Conservation (phyloP, 2,888 invertebrate genomes). For the Neelides folsomi region DNA sequence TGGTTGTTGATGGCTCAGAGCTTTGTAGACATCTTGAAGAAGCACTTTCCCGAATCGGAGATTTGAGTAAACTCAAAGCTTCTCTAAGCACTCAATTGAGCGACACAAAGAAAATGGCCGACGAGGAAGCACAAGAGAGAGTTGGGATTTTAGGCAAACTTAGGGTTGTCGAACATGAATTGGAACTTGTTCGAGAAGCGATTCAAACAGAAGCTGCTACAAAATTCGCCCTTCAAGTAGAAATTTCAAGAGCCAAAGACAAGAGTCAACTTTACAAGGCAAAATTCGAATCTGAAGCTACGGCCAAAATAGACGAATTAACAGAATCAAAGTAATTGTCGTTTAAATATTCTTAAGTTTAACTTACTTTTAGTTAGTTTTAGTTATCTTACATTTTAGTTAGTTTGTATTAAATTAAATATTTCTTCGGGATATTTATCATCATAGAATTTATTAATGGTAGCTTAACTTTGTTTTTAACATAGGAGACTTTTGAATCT, state of each 20-base stretch:
- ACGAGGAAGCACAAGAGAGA: constrained; percentile 91
- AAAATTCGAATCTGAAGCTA: constrained; percentile 96
- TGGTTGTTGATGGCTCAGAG: constrained; percentile 94
- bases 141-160: constrained; percentile 91
- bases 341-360: background rate
- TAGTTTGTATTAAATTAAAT: no score
- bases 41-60: constrained; percentile 93
- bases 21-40: constrained; percentile 94
- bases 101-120: constrained; percentile 93
- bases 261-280: constrained; percentile 96
- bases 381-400: background rate
- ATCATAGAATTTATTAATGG: no score
- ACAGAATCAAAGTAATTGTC: constrained; percentile 65
- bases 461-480: background rate
- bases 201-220: constrained; percentile 98
- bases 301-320: constrained; percentile 84
- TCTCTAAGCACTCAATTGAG: constrained; percentile 91
- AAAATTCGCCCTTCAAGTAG: constrained; percentile 96
- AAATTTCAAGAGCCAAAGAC: constrained; percentile 93
- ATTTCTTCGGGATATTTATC: no score
- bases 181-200: constrained; percentile 97
- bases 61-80: constrained; percentile 93
- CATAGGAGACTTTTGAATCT: no score
- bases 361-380: background rate
- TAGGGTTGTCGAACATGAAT: constrained; percentile 97